phyloP scores from a whole-genome alignment of 2,888 invertebrate genomes.

The Dorcus hopei region DNA sequence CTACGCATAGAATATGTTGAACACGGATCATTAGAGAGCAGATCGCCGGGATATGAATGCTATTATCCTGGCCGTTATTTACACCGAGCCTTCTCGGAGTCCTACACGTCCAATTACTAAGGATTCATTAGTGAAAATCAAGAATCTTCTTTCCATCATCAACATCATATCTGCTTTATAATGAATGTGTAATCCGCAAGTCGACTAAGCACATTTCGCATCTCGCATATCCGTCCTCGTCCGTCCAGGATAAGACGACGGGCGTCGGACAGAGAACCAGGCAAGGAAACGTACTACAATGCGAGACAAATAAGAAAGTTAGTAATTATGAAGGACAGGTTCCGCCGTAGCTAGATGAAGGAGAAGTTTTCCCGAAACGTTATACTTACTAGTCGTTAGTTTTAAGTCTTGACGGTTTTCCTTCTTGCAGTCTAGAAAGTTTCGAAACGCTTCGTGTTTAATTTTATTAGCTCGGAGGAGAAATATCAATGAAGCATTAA shows the following conservation, averaged over 20 bases:
- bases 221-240: not conserved
- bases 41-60: conserved; percentile 36
- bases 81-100: conserved; percentile 19
- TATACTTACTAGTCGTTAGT: conserved; percentile 14
- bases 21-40: conserved; percentile 38
- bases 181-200: conserved; percentile 8
- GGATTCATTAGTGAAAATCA: conserved; percentile 31
- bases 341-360: conserved; percentile 13
- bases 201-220: conserved; percentile 1
- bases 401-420: conserved; percentile 9
- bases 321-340: conserved; percentile 26
- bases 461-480: no score
- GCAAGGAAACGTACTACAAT: conserved; percentile 9
- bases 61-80: conserved; percentile 34
- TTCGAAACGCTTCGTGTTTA: conserved; percentile 5
- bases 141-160: conserved; percentile 27
- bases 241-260: not conserved
- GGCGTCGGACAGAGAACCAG: not conserved
- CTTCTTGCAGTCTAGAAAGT: conserved; percentile 17
- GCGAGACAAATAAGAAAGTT: conserved; percentile 21
- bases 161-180: conserved; percentile 11
- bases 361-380: conserved; percentile 13
- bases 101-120: conserved; percentile 26
- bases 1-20: conserved; percentile 28
- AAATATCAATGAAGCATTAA: no score